Evolutionary conservation across 1,140 invertebrate genomes (phyloP), one percentile per base, ranked within the genome.

Genomic region (Helicoverpa zea): DNA sequence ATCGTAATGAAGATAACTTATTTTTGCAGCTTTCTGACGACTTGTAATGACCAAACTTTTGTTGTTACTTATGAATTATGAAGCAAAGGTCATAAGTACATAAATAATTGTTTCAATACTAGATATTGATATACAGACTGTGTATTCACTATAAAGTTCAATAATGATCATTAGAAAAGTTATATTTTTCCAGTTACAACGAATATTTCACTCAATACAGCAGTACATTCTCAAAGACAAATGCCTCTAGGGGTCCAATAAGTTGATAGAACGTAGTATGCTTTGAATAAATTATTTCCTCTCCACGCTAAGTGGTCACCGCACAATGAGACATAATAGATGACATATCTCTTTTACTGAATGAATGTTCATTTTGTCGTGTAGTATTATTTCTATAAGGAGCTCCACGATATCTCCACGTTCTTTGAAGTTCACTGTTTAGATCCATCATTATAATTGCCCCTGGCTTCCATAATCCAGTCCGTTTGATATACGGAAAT

Each of bases 241-340:
- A n/a, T 68, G 23, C 59, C 43, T 56, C 54, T 74, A 72, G 79
- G 73, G 83, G 79, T 84, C 81, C 85, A 90, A 88, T 90, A 86
- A 87, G 79, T 88, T 87, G 86, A 89, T 81, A 84, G 84, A 88
- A 74, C 81, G 83, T 85, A 83, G 87, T 87, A 85, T 80, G 84
- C 83, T 88, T 86, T 91, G 89, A 94, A 94, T 92, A 93, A 93
- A 94, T 93, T 88, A 93, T 93, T 92, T 94, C 92, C 92, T 94
- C 88, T 89, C 81, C 70, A 79, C 87, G 83, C 86, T 90, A 92
- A 93, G 91, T 92, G 90, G 91, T 90, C 87, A 93, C 85, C 83
- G 81, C 86, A 90, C 89, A 92, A 90, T 89, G 84, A 88, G 83
- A 88, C 83, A 86, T 90, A 93, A 93, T 92, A 91, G 89, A 90